These are phyloP conservation scores for Delichon dasypus DNA, from an alignment of 2,797 vertebrate species.

Conservation along the genomic window DNA sequence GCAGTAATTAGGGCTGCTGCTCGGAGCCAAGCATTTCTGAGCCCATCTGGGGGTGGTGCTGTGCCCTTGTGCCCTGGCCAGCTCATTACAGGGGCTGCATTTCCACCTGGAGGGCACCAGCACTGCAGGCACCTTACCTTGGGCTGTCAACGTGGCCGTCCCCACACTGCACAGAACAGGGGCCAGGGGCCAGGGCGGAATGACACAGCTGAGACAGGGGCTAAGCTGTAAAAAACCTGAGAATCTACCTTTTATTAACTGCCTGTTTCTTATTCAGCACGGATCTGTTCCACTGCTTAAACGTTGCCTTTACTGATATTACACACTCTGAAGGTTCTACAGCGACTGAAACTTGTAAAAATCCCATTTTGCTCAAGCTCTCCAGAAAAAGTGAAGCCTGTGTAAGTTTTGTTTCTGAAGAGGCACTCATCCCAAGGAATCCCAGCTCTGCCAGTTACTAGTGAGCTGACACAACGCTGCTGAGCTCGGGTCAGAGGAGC, in stretches of 20 bases:
- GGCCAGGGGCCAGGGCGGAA: background rate
- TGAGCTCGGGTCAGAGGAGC: background rate
- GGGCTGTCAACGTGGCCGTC: fast-evolving
- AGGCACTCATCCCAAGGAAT: background rate
- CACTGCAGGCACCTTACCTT: background rate
- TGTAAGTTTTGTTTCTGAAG: background rate
- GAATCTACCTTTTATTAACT: background rate
- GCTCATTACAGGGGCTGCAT: background rate
- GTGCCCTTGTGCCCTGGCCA: background rate
- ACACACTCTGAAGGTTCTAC: background rate
- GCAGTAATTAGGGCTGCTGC: background rate
- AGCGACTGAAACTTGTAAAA: background rate
- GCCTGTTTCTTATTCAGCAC: background rate
- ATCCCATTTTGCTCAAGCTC: background rate
- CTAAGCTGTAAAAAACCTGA: background rate
- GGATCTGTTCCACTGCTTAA: background rate
- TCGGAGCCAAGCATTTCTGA: background rate
- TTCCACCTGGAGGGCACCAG: background rate
- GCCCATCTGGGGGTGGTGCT: background rate
- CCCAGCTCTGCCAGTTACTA: fast-evolving
- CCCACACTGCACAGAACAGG: background rate
- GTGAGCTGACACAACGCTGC: background rate
- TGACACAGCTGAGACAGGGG: background rate
- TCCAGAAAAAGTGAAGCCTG: fast-evolving
- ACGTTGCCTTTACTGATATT: background rate